Base-by-base conservation (phyloP, 1,140 invertebrate species). In the Chrysopa pallens region DNA sequence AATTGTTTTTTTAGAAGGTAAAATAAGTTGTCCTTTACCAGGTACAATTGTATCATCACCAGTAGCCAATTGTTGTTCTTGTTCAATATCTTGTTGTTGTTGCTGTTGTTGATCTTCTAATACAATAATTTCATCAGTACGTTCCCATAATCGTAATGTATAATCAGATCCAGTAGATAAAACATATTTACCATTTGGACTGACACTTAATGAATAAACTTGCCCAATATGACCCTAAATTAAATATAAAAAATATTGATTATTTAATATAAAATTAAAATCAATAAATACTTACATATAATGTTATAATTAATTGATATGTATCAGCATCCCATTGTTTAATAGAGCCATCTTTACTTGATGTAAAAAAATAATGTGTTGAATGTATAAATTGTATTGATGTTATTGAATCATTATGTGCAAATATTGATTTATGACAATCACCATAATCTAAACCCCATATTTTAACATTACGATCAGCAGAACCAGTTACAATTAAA, bases 391-490 rank as follows among this genome's bases (percentile, higher is more conserved):
- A 98, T 52, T 80, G 71, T 4, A 97, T 55, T 38, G 80, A 77
- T 39, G 85, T 94, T 2, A 98, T 77, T 6, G 89, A 88, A 58
- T 95, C 90, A 54, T 97, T 91, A 62, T 98, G 94, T 2, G 45
- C 45, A 64, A 86, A 83, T 43, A 85, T 62, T 0, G 81, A 85
- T 49, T 76, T 79, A 57, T 88, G 85, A 53, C 92, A 97, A 62
- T 99, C 93, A 13, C 95, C 96, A 66, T 96, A 98, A 63, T 98
- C 92, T 58, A 98, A 73, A 37, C 94, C 93, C 94, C 94, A 99
- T 47, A 98, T 84, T 69, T 97, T 95, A 5, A 98, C 74, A 62
- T 91, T 95, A 13, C 92, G 73, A 66, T 99, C 96, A 0, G 82
- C 82, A 12, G 92, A 95, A 17, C 93, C 94, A 0, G 95, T 96